Percentiles rank a stretch among this genome's conserved stretches.
Evolutionary conservation across 2,888 invertebrate species (phyloP).

Genomic region (Amphipyra tragopoginis): DNA sequence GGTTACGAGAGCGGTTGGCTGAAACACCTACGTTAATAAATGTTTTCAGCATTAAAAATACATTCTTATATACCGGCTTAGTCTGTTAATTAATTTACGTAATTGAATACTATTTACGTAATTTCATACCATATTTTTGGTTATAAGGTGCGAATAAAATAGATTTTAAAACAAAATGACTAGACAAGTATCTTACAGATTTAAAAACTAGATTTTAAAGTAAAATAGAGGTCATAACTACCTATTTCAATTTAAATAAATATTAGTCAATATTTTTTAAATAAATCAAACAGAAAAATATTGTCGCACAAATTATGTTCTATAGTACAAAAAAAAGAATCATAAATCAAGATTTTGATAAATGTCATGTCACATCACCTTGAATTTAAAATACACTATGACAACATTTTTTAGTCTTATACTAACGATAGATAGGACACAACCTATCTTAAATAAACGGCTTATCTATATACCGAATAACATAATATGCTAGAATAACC

Average conservation of each 20-base stretch:
- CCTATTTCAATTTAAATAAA: background rate
- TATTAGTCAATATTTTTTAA: background rate
- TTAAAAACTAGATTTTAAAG: background rate
- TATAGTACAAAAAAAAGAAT: background rate
- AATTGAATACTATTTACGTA: slow-evolving; percentile 1
- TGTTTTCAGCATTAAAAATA: background rate
- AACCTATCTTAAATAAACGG: too few species aligned
- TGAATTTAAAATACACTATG: slow-evolving; percentile 13
- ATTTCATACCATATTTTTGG: background rate
- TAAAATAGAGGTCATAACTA: background rate
- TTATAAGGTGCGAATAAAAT: background rate
- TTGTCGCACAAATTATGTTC: background rate
- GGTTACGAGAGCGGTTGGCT: slow-evolving; percentile 57
- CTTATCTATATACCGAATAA: too few species aligned
- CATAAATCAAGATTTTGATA: slow-evolving; percentile 4
- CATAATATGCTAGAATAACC: slow-evolving; percentile 4
- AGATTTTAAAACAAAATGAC: background rate
- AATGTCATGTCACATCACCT: slow-evolving; percentile 8
- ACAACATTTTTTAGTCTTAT: slow-evolving; percentile 4
- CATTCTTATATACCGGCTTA: background rate
- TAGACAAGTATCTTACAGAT: too few species aligned
- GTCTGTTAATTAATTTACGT: background rate
- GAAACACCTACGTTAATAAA: slow-evolving; percentile 32
- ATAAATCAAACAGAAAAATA: background rate
- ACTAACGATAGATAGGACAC: background rate